Percentiles rank a stretch among this genome's conserved stretches.
Conservation (phyloP, 2,797 vertebrate species). For the Perodicticus potto region DNA sequence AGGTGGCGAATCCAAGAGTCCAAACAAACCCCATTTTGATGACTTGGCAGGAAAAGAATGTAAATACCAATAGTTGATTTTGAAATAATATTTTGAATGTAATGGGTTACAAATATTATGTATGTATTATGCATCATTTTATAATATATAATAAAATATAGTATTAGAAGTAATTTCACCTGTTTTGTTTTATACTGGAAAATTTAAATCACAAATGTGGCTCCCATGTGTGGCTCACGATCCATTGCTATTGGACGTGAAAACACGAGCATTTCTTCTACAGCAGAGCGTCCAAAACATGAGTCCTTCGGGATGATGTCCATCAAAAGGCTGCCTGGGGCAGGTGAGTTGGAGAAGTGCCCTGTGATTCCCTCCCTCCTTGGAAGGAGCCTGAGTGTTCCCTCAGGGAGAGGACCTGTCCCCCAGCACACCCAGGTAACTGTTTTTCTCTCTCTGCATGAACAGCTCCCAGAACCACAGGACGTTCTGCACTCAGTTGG, state of each 20-base stretch:
- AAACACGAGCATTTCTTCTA: accelerated
- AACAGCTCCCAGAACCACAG: too few relatives aligned
- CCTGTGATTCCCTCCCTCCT: neutral
- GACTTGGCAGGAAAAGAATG: neutral
- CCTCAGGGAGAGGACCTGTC: accelerated
- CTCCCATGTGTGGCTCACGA: accelerated
- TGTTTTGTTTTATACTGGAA: neutral
- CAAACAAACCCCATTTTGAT: neutral
- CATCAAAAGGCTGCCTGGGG: neutral
- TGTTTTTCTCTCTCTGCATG: neutral
- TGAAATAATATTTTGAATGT: neutral
- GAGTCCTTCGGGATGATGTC: too few relatives aligned
- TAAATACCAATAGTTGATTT: neutral
- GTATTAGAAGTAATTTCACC: neutral
- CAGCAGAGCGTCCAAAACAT: accelerated
- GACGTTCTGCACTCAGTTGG: too few relatives aligned
- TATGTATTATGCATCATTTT: neutral
- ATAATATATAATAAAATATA: neutral
- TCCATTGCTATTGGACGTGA: accelerated
- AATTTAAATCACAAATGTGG: neutral
- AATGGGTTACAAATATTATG: neutral
- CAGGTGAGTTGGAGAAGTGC: neutral
- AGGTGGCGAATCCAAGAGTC: neutral
- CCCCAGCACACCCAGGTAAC: neutral
- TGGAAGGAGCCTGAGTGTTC: accelerated